Percentiles rank a stretch among this genome's conserved stretches.
These are phyloP conservation scores for Stenolophus ochropezus DNA, from an alignment of 2,888 invertebrate genomes.

Conservation along the genomic window DNA sequence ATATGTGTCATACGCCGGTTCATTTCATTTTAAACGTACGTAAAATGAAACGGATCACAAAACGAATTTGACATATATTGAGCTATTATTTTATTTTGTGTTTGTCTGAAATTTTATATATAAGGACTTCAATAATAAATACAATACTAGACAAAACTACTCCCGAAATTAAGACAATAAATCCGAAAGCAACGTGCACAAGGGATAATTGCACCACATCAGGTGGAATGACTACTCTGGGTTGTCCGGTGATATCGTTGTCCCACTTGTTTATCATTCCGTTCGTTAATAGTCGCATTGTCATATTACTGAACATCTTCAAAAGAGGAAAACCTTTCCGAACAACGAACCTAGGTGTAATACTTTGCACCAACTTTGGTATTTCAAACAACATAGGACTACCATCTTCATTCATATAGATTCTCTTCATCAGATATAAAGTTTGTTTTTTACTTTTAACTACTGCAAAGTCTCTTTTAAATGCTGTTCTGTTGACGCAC, in stretches of 20 bases:
- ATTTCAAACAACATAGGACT: constrained; percentile 11
- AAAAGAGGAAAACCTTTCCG: constrained; percentile 27
- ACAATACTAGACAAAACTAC: background rate
- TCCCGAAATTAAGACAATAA: constrained; percentile 1
- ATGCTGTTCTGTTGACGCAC: constrained; percentile 32
- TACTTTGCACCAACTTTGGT: too few species aligned
- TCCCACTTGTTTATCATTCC: constrained; percentile 50
- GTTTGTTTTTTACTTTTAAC: background rate
- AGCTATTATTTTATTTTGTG: too few species aligned
- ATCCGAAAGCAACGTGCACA: background rate
- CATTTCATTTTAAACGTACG: too few species aligned
- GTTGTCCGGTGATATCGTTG: constrained; percentile 6
- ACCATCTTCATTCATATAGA: constrained; percentile 10
- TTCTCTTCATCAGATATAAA: background rate
- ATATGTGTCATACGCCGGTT: too few species aligned
- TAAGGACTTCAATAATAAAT: constrained; percentile 7
- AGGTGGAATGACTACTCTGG: background rate
- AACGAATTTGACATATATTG: too few species aligned
- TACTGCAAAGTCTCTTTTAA: constrained; percentile 29
- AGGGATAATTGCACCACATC: background rate
- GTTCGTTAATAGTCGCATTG: background rate
- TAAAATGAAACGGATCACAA: too few species aligned
- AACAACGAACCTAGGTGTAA: background rate
- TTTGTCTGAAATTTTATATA: background rate
- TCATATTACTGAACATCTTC: background rate